Evolutionary conservation across 2,113 vertebrate species (phyloP).

Genomic region (Mustela lutreola): DNA sequence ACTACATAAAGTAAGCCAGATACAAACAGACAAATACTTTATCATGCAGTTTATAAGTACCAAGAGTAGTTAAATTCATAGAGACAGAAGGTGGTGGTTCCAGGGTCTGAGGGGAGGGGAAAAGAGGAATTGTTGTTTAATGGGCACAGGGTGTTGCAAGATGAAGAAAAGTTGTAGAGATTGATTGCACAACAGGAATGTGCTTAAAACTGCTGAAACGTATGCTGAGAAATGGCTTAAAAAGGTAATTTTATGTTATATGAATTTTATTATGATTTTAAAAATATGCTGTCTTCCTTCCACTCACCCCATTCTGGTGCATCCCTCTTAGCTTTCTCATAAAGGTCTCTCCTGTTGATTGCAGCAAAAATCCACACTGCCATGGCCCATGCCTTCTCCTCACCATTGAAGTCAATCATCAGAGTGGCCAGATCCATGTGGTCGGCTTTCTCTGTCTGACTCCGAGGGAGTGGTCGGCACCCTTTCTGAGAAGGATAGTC

Average conservation of each 20-base stretch:
- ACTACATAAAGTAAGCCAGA: background rate
- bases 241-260: background rate
- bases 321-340: constrained; percentile 69
- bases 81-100: background rate
- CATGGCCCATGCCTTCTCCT: constrained; percentile 73
- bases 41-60: background rate
- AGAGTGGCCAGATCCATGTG: constrained; percentile 70
- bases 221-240: background rate
- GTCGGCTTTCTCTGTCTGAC: constrained; percentile 66
- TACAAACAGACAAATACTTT: background rate
- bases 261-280: background rate
- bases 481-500: constrained; percentile 66
- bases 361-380: constrained; percentile 72
- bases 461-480: constrained; percentile 41
- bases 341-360: constrained; percentile 79
- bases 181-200: background rate
- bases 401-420: constrained; percentile 75
- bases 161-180: background rate
- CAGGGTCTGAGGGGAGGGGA: background rate
- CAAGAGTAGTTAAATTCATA: background rate
- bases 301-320: constrained; percentile 74
- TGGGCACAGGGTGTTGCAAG: background rate
- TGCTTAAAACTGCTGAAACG: background rate
- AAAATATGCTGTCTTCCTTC: background rate
- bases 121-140: background rate